Base-by-base conservation (phyloP, 2,888 invertebrate genomes). In the Trichopria drosophilae region DNA sequence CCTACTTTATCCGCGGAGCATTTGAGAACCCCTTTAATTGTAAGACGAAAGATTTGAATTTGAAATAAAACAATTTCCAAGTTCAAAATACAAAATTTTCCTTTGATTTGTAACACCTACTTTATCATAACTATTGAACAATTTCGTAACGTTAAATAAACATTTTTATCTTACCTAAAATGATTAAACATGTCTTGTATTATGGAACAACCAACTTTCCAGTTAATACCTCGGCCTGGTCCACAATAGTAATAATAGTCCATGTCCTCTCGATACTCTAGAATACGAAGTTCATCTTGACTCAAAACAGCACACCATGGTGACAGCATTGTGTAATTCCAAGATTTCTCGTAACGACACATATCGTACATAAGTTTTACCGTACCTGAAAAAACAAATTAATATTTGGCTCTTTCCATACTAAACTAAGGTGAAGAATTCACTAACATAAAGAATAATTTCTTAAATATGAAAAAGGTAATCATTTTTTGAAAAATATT, bases 321-420 rank as follows among this genome's bases (percentile, higher is more conserved):
- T 3, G 88, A 86, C 13, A 57, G 80, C 76, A 58, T 80, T 72
- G 52, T 78, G 68, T 85, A 79, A 51, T 83, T 81, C 87, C 87
- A 87, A 0, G 88, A 86, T 69, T 87, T 88, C 63, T 88, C 85
- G 71, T 84, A 88, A 1, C 87, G 80, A 62, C 90, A 90, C 78
- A 87, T 83, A 53, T 87, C 83, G 66, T 85, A 89, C 72, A 88
- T 84, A n/a, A n/a, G n/a, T n/a, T n/a, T n/a, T n/a, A n/a, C n/a
- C n/a, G n/a, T n/a, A n/a, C n/a, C 40, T 40, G 10, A 40, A 28
- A 7, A 28, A 4, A 10, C 6, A 7, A 10, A 28, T 24, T 39
- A 26, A 12, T 40, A 10, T 15, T 20, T 2, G n/a, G 4, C 13
- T 12, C 32, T 41, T 15, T 20, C 13, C 20, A 12, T 9, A 3